phyloP scores from a whole-genome alignment of 2,888 invertebrate genomes.

The Rotaria sp. region DNA sequence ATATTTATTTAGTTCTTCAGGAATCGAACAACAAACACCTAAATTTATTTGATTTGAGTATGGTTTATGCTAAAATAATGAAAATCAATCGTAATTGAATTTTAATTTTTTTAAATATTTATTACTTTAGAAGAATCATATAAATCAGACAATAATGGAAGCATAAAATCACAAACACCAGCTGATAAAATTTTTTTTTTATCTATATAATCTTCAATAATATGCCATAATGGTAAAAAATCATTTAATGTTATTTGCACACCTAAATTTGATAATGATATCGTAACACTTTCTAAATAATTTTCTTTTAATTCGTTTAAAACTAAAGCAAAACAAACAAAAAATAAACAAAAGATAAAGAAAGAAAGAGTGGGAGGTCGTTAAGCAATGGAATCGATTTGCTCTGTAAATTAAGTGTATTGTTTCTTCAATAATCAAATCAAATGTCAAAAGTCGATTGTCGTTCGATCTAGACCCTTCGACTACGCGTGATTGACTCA shows the following conservation, averaged over 20 bases:
- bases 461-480: too few relatives aligned
- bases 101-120: background rate
- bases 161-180: constrained; percentile 80
- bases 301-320: constrained; percentile 66
- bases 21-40: constrained; percentile 84
- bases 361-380: too few relatives aligned
- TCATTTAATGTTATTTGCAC: constrained; percentile 58
- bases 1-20: constrained; percentile 77
- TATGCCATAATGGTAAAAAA: constrained; percentile 70
- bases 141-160: constrained; percentile 68
- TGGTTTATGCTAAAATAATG: constrained; percentile 65
- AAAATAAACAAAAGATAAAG: background rate
- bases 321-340: constrained; percentile 61
- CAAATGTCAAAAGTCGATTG: too few relatives aligned
- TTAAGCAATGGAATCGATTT: too few relatives aligned
- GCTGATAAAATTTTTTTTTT: constrained; percentile 66
- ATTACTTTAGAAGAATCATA: constrained; percentile 66
- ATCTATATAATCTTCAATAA: constrained; percentile 67
- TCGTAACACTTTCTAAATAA: constrained; percentile 72
- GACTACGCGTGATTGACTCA: too few relatives aligned
- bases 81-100: background rate
- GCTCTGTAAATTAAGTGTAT: too few relatives aligned
- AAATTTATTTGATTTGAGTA: constrained; percentile 84
- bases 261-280: constrained; percentile 62
- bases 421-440: too few relatives aligned